Base-by-base conservation (phyloP, 2,888 invertebrate genomes). In the Ophion ellenae region DNA sequence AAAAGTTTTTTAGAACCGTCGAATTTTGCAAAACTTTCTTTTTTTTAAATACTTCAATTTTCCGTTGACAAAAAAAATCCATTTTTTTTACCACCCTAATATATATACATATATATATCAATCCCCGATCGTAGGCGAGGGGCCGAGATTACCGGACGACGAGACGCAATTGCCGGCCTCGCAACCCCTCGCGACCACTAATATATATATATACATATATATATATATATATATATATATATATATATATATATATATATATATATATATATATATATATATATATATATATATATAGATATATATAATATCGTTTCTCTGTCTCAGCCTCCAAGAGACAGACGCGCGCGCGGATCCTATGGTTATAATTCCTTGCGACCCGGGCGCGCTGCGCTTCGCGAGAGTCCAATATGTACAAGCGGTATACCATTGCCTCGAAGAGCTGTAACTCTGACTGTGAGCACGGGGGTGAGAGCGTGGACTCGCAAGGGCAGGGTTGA, bases 131-230 rank as follows among this genome's bases (percentile, higher is more conserved):
- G 76, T 85, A 87, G 80, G 47, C 47, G 9, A 91, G 91, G 92
- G 90, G 91, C 89, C 90, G 84, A 63, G 84, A 88, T 86, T 89
- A 87, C 78, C 59, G 86, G 83, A 85, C 80, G 76, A 64, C 81
- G 74, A 76, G 57, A 76, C 47, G 47, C 75, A 84, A 80, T 71
- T 66, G 80, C 75, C 64, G 66, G 80, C 14, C 45, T 47, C 3
- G 6, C 36, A 75, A 75, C 20, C 17, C 63, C 17, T 45, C 45
- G 40, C 61, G 67, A 28, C 47, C 20, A 76, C 24, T 24, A 24
- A 28, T 28, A 28, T 28, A 28, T 28, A 28, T 28, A 28, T 28
- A 28, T 28, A 28, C 6, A 40, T 40, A 40, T 40, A 40, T 9
- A 57, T 40, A 40, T 40, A 40, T 40, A 40, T 9, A 57, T 40